Base-by-base conservation (phyloP, 2,797 vertebrate genomes). In the Sternarchorhynchus goeldii region DNA sequence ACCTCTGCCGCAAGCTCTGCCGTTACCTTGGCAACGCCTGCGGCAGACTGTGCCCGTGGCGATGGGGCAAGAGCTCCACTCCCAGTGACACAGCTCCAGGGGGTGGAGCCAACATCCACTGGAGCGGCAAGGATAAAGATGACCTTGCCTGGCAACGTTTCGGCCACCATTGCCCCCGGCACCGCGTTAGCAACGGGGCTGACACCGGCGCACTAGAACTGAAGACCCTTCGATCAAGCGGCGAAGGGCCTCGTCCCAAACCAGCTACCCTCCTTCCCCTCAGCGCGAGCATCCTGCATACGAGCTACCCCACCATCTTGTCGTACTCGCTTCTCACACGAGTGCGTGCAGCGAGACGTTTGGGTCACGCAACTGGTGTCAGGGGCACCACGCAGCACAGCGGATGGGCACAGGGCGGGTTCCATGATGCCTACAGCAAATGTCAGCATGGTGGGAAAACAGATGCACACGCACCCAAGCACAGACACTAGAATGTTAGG, bases 291-390 rank as follows among this genome's bases (percentile, higher is more conserved):
- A 82, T 93, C 91, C 68, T 94, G 91, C 83, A 93, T 41, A 95
- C 93, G 89, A 98, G 98, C 90, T 98, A 98, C 84, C 96, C 97
- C 16, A 95, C 96, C 84, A 98, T 98, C 88, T 90, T 95, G 71
- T 93, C 97, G 12, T 94, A 93, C 0, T 74, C 86, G 0, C 63
- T 93, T 67, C 78, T 78, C 75, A 41, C 75, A 18, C 76, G 74
- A 17, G 59, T 77, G 6, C 73, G 72, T 5, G 18, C 64, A 2
- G 45, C 45, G 45, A 10, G 45, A 89, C 77, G 63, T 31, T 64
- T 50, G 16, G 7, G 66, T 29, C 18, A 39, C 8, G 25, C 59
- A 6, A 7, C 50, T 5, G 77, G 66, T 25, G 62, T 32, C 50
- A 81, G 77, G 39, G 58, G 5, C 72, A 20, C 16, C 39, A 10